A percentile compares a stretch with the other conserved stretches of the same genome.
Evolutionary conservation across 2,797 vertebrate genomes (phyloP).

Genomic region (Hydrolagus colliei): DNA sequence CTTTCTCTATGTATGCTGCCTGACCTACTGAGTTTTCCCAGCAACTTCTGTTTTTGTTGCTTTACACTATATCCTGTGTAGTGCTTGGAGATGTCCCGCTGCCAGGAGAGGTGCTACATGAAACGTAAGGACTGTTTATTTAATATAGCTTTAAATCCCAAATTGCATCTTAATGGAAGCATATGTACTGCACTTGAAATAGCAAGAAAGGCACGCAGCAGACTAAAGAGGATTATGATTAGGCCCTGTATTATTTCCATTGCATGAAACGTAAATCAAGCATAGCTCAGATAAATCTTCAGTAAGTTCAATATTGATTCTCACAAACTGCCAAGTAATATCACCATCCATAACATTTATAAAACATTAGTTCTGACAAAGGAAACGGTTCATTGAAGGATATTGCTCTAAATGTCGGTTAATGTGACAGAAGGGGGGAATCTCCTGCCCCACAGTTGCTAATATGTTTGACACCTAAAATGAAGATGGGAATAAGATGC

Average conservation of each 20-base stretch:
- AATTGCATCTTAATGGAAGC: too few species aligned
- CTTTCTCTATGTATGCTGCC: too few species aligned
- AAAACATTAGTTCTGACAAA: not conserved
- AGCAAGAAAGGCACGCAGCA: not conserved
- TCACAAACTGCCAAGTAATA: not conserved
- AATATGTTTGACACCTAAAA: not conserved
- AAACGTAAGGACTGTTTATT: too few species aligned
- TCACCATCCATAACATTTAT: not conserved
- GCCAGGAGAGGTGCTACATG: too few species aligned
- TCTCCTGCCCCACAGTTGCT: not conserved
- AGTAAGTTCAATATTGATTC: not conserved
- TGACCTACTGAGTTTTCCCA: too few species aligned
- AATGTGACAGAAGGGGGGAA: not conserved
- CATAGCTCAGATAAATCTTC: not conserved
- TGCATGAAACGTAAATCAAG: not conserved
- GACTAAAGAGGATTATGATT: not conserved
- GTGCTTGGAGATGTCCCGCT: too few species aligned
- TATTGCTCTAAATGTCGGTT: not conserved
- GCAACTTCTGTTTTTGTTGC: too few species aligned
- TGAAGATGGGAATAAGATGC: too few species aligned
- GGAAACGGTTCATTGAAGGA: too few species aligned
- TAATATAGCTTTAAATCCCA: too few species aligned
- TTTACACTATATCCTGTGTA: too few species aligned
- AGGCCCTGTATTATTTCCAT: not conserved
- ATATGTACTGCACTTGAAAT: not conserved